Conservation (phyloP, 2,797 vertebrate genomes). For the Spinus pinus region DNA sequence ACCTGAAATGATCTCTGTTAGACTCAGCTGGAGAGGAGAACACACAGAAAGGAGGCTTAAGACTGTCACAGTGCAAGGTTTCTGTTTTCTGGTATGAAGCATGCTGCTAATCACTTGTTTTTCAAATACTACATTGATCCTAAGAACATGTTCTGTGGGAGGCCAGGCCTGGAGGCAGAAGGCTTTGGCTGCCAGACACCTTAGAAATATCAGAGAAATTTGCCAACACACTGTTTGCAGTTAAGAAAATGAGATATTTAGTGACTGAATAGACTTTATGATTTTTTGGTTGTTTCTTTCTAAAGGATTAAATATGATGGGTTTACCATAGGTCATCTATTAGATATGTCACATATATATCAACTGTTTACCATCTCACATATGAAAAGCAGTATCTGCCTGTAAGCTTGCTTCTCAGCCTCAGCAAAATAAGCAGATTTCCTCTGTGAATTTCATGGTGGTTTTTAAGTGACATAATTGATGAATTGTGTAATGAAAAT, state of each 20-base stretch:
- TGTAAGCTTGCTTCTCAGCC: not conserved
- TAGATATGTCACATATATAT: not conserved
- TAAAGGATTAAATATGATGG: not conserved
- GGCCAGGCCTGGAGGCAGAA: not conserved
- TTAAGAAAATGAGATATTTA: not conserved
- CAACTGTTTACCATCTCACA: not conserved
- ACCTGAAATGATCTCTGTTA: not conserved
- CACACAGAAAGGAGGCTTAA: not conserved
- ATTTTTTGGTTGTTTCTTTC: not conserved
- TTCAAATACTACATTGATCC: not conserved
- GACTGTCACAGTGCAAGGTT: not conserved
- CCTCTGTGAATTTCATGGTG: not conserved
- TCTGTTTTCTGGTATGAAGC: not conserved
- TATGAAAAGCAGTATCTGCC: not conserved
- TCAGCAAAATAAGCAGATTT: not conserved
- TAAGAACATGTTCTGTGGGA: not conserved
- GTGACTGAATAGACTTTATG: not conserved
- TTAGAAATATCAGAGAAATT: not conserved
- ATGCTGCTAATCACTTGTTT: not conserved
- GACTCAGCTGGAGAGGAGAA: not conserved
- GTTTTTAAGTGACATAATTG: not conserved
- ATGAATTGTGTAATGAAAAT: not conserved
- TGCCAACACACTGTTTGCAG: not conserved
- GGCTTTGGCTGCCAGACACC: not conserved
- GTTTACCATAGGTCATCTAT: not conserved